Evolutionary conservation across 1,140 invertebrate species (phyloP), one percentile per base, ranked within the genome.

Genomic region (Eurosta solidaginis): DNA sequence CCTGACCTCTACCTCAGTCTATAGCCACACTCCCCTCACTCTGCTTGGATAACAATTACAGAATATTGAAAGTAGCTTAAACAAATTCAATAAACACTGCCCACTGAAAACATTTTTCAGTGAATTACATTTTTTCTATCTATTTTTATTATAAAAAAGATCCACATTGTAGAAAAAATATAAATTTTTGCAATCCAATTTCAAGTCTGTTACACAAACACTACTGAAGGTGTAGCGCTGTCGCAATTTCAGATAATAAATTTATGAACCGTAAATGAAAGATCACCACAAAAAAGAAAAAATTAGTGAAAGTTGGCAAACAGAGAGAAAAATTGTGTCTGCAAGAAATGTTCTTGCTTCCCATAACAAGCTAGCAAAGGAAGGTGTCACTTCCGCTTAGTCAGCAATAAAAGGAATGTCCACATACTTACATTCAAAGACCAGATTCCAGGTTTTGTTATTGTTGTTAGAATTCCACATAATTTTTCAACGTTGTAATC

Each of bases 251-350:
- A n/a, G 33, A 68, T 68, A 29, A 29, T 17, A 68, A 68, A 68
- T 68, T 68, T 68, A 68, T 68, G 59, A 68, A 68, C 33, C 59
- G 59, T 68, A 68, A 68, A 68, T 68, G 59, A 68, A 42, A 68
- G 59, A 68, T 68, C 59, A 33, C 33, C 29, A 40, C 59, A 7
- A 40, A 40, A 10, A 14, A 68, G 12, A 68, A 68, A n/a, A n/a
- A n/a, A n/a, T n/a, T n/a, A n/a, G n/a, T 20, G 29, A 68, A 68
- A 68, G 59, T 40, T 68, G 29, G 33, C 59, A 68, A 68, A 29
- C 33, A 4, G 33, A 36, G 17, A 68, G 59, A 42, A 12, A 36
- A 68, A 40, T 33, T 42, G 59, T 7, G n/a, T 22, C 33, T 40
- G 59, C 59, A 68, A 42, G 33, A 68, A 68, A 68, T 40, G 33